Base-by-base conservation (phyloP, 2,888 invertebrate species). In the Sphecodes monilicornis region DNA sequence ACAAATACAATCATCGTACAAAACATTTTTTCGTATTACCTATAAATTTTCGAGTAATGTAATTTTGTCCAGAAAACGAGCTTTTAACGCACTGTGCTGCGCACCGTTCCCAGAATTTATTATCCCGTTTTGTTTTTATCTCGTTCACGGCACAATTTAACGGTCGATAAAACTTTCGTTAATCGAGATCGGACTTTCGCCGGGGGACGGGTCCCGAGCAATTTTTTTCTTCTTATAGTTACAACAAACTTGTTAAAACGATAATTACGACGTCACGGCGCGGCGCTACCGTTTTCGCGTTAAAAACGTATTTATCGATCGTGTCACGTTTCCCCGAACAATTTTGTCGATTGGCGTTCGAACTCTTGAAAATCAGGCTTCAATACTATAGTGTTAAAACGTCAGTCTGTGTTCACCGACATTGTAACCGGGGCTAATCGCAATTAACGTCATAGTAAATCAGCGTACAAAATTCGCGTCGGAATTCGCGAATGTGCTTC, bases 121-220 rank as follows among this genome's bases (percentile, higher is more conserved):
- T 64, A 74, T 57, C 22, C 72, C n/a, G 18, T 60, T 73, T 57
- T 43, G 54, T 81, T 86, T 83, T 66, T 73, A 73, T 76, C 78
- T 39, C 13, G 8, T 29, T 39, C 39, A 13, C 11, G 13, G 60
- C 18, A 70, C 76, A 32, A 76, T 83, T 86, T 85, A 74, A 86
- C 78, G 84, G 68, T 83, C 82, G 81, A 81, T 83, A 84, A 83
- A 88, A 85, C 80, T 88, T 82, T 80, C 76, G 76, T 41, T 29
- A 68, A 80, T 78, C 41, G 50, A 16, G 76, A 76, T 81, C 69
- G 43, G 57, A 80, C 89, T 89, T 87, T 85, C 78, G 80, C 78
- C 66, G 36, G 69, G 36, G 36, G 75, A 78, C 41, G 70, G 70
- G 29, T 22, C 50, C 36, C 13, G 50, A 66, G 74, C 66, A 50